These are phyloP conservation scores for Catocala fraxini DNA, from an alignment of 2,888 invertebrate species.

Conservation along the genomic window DNA sequence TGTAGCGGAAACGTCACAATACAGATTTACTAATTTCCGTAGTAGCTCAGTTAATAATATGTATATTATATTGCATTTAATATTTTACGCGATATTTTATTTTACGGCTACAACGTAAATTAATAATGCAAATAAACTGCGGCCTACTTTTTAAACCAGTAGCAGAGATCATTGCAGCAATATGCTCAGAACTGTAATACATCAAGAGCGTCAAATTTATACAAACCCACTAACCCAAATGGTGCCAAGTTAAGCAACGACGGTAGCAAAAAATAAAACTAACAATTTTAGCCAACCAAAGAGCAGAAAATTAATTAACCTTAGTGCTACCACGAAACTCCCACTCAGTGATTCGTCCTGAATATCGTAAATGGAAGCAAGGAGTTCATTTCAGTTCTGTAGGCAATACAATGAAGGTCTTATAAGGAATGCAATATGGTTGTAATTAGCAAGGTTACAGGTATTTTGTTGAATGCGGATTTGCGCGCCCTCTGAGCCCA, in stretches of 20 bases:
- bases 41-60: too few species aligned
- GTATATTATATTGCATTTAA: too few species aligned
- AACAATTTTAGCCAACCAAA: constrained; percentile 12
- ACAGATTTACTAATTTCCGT: too few species aligned
- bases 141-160: constrained; percentile 40
- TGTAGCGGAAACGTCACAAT: too few species aligned
- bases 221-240: constrained; percentile 63
- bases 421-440: constrained; percentile 57
- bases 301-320: constrained; percentile 18
- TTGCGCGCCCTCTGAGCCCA: constrained; percentile 70
- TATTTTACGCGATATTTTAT: too few species aligned
- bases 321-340: constrained; percentile 22
- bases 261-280: constrained; percentile 36
- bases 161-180: constrained; percentile 32
- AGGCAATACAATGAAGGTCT: constrained; percentile 50
- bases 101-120: too few species aligned
- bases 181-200: constrained; percentile 43
- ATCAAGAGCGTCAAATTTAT: constrained; percentile 49
- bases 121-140: constrained; percentile 18
- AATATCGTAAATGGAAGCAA: constrained; percentile 17
- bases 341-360: constrained; percentile 21
- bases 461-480: constrained; percentile 77
- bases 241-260: constrained; percentile 49
- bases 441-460: constrained; percentile 65
- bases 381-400: constrained; percentile 31